These are phyloP conservation scores for Saccopteryx leptura DNA, from an alignment of 2,113 vertebrate genomes.

Conservation along the genomic window DNA sequence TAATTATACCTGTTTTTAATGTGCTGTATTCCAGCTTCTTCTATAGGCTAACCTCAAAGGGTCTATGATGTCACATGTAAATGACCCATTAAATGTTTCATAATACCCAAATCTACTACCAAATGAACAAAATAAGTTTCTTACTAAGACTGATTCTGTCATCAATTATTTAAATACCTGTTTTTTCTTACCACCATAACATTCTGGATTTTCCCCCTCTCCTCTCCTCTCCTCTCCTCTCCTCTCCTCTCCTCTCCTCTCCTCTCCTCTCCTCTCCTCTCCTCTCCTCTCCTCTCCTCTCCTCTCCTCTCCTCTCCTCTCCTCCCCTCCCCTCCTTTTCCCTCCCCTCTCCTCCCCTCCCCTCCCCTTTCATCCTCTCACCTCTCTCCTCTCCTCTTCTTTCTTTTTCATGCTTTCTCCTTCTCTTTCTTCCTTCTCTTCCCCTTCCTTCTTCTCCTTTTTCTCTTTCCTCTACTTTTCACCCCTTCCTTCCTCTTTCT, in stretches of 20 bases:
- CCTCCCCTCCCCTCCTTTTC: too few relatives aligned
- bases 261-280: rapidly evolving
- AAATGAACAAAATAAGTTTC: neutral
- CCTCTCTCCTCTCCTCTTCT: rapidly evolving
- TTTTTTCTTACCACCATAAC: neutral
- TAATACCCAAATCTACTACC: neutral
- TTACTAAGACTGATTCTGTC: neutral
- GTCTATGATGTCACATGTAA: neutral
- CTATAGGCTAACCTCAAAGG: neutral
- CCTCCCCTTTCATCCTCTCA: neutral
- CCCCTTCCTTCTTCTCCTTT: neutral
- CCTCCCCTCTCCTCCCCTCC: too few relatives aligned
- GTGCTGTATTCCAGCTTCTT: neutral
- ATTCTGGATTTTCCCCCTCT: neutral
- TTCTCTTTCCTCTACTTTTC: neutral
- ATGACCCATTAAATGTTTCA: neutral
- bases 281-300: too few relatives aligned
- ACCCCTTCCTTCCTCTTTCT: neutral
- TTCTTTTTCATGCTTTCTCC: neutral
- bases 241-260: neutral
- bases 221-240: neutral
- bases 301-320: rapidly evolving
- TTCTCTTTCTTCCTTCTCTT: too few relatives aligned
- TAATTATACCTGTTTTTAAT: conserved; percentile 27
- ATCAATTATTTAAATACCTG: neutral